Evolutionary conservation across 2,888 invertebrate species (phyloP).

Genomic region (Limnephilus lunatus): DNA sequence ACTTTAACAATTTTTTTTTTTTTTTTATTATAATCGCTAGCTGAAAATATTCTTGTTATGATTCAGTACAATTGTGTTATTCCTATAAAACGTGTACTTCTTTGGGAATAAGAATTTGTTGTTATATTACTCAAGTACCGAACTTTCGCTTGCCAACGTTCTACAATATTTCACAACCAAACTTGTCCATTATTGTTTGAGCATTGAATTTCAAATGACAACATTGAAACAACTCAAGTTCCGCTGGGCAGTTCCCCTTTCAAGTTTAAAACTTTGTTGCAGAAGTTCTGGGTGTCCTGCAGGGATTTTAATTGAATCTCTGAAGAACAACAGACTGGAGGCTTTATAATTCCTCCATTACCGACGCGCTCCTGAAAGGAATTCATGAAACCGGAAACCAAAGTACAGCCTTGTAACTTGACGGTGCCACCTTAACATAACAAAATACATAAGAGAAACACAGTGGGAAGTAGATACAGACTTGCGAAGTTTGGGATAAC

Average conservation of each 20-base stretch:
- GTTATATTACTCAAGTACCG: not conserved
- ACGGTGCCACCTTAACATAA: not conserved
- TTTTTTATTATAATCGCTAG: not conserved
- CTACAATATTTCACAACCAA: not conserved
- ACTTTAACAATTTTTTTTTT: no score
- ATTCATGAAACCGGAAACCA: not conserved
- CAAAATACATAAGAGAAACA: not conserved
- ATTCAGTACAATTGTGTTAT: not conserved
- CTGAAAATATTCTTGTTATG: not conserved
- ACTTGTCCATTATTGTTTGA: not conserved
- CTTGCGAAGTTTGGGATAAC: not conserved
- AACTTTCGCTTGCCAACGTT: not conserved
- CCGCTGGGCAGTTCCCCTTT: not conserved
- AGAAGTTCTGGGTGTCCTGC: not conserved
- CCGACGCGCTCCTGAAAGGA: conserved; percentile 12
- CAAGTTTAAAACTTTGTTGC: conserved; percentile 6
- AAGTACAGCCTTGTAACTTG: conserved; percentile 12
- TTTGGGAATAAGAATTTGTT: not conserved
- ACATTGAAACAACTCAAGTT: not conserved
- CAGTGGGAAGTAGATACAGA: not conserved
- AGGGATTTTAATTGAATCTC: conserved; percentile 35
- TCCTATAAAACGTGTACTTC: not conserved
- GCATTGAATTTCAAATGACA: not conserved
- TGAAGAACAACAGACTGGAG: not conserved
- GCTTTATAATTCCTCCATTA: conserved; percentile 25